Evolutionary conservation across 2,797 vertebrate species (phyloP).

Genomic region (Knipowitschia caucasica): DNA sequence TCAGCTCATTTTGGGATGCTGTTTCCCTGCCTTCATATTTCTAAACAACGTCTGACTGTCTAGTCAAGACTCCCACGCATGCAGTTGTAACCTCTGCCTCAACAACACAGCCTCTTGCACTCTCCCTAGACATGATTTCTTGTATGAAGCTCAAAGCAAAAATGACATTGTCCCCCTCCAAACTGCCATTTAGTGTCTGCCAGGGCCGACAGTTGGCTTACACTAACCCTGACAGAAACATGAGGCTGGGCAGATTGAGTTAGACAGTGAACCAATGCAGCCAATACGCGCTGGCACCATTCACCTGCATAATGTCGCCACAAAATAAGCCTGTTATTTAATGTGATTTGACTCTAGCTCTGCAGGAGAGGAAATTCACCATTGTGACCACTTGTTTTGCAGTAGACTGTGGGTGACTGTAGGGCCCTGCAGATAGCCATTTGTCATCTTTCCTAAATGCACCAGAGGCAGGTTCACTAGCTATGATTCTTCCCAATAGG

Average conservation of each 20-base stretch:
- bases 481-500: slow-evolving; percentile 20
- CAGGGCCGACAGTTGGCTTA: slow-evolving; percentile 54
- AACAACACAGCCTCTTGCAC: slow-evolving; percentile 11
- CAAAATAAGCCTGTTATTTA: slow-evolving; percentile 14
- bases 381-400: slow-evolving; percentile 15
- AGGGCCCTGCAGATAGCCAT: slow-evolving; percentile 34
- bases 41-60: slow-evolving; percentile 20
- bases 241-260: slow-evolving; percentile 58
- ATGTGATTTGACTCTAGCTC: not conserved
- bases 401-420: slow-evolving; percentile 13
- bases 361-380: not conserved
- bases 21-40: slow-evolving; percentile 11
- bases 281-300: slow-evolving; percentile 14
- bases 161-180: slow-evolving; percentile 46
- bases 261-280: slow-evolving; percentile 42
- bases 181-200: slow-evolving; percentile 53
- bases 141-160: slow-evolving; percentile 28
- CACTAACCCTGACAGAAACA: slow-evolving; percentile 59
- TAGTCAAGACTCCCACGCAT: slow-evolving; percentile 29
- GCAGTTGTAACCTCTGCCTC: slow-evolving; percentile 22
- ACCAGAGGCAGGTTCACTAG: slow-evolving; percentile 19
- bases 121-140: slow-evolving; percentile 20
- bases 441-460: slow-evolving; percentile 28
- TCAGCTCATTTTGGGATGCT: slow-evolving; percentile 35
- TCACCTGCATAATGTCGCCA: slow-evolving; percentile 19